Conservation (phyloP, 2,113 vertebrate species). For the Charadrius vociferus region DNA sequence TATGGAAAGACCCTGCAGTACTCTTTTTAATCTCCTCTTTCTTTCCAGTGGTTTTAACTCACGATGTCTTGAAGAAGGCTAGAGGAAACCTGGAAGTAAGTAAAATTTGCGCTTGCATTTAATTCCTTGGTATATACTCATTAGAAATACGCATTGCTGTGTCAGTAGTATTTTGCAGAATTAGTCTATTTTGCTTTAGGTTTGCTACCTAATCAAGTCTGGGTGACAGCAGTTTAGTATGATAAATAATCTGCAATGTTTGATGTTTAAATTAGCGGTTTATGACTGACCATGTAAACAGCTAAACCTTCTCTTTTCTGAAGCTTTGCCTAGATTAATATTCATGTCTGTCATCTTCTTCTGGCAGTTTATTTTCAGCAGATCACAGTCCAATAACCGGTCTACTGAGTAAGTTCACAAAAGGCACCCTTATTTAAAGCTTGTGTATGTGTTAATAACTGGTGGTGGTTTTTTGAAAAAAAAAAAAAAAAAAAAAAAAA, state of each 20-base stretch:
- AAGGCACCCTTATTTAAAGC: background rate
- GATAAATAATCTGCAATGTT: background rate
- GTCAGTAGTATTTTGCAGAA: background rate
- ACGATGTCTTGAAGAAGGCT: slow-evolving; percentile 91
- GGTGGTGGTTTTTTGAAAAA: background rate
- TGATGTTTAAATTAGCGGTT: slow-evolving; percentile 24
- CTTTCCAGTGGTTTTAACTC: slow-evolving; percentile 86
- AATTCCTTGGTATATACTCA: background rate
- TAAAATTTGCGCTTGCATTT: background rate
- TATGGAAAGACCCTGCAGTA: background rate
- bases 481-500: background rate
- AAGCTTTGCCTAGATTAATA: background rate
- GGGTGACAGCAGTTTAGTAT: background rate
- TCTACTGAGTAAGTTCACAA: background rate
- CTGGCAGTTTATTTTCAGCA: background rate
- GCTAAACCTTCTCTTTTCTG: background rate
- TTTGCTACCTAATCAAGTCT: background rate
- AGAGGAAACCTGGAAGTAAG: slow-evolving; percentile 93
- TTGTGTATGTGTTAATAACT: background rate
- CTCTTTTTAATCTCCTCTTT: background rate
- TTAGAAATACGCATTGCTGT: background rate
- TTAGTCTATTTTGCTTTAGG: background rate
- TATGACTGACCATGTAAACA: background rate
- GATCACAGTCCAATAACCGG: background rate
- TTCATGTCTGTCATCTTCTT: background rate